These are phyloP conservation scores for Reticulitermes lucifugus DNA, from an alignment of 2,888 invertebrate species.

Conservation along the genomic window DNA sequence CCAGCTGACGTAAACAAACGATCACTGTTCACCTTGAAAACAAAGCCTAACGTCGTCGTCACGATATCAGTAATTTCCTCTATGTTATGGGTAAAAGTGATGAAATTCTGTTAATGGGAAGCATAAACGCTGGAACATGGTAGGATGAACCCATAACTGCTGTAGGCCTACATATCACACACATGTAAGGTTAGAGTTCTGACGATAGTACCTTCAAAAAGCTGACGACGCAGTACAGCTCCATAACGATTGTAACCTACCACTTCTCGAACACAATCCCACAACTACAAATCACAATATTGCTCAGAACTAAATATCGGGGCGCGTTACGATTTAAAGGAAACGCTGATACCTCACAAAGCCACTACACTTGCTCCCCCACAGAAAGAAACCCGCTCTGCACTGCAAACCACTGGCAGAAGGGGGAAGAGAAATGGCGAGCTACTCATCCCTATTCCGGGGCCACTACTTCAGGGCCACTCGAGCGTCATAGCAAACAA, in stretches of 20 bases:
- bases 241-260: background rate
- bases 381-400: background rate
- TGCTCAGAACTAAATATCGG: background rate
- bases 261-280: background rate
- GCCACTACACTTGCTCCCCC: background rate
- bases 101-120: too few relatives aligned
- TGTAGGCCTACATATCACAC: background rate
- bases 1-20: slow-evolving; percentile 33
- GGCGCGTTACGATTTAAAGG: background rate
- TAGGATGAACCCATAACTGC: background rate
- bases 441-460: slow-evolving; percentile 48
- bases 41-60: too few relatives aligned
- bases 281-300: background rate
- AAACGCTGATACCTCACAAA: background rate
- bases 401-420: slow-evolving; percentile 45
- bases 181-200: slow-evolving; percentile 1
- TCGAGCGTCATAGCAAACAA: slow-evolving; percentile 39
- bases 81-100: too few relatives aligned
- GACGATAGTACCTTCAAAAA: background rate
- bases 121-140: too few relatives aligned
- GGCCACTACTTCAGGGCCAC: slow-evolving; percentile 48
- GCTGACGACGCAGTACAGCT: slow-evolving; percentile 1
- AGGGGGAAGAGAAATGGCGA: slow-evolving; percentile 44
- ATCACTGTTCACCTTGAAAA: background rate
- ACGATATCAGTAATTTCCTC: too few relatives aligned